These are phyloP conservation scores for Dallia pectoralis DNA, from an alignment of 2,797 vertebrate species.

Conservation along the genomic window DNA sequence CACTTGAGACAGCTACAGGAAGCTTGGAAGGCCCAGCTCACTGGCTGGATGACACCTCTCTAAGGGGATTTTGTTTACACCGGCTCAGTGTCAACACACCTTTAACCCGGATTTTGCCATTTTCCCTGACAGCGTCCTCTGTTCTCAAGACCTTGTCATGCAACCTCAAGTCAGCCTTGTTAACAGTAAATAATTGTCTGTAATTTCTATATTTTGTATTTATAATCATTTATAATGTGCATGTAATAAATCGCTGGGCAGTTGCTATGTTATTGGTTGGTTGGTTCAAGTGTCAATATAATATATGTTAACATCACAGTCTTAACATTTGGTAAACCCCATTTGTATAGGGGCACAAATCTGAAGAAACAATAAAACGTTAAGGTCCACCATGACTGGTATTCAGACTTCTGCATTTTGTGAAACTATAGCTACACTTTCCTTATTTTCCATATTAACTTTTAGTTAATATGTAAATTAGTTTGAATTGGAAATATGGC, in stretches of 20 bases:
- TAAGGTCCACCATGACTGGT: no score
- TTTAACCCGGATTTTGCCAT: constrained; percentile 33
- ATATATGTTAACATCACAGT: background rate
- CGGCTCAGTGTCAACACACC: constrained; percentile 33
- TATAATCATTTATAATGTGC: background rate
- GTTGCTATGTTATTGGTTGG: background rate
- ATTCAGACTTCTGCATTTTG: no score
- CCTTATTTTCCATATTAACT: no score
- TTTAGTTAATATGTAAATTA: no score
- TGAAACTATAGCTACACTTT: no score
- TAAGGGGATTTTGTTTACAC: constrained; percentile 31
- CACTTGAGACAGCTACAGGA: constrained; percentile 30
- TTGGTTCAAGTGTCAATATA: background rate
- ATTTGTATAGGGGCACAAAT: no score
- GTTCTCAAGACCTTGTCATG: background rate
- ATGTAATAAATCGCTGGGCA: background rate
- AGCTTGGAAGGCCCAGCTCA: constrained; percentile 1
- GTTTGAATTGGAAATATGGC: no score
- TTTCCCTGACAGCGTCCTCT: constrained; percentile 11
- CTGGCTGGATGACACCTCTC: constrained; percentile 3
- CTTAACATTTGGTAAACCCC: no score
- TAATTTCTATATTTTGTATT: background rate
- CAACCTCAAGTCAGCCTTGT: background rate
- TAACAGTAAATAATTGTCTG: background rate
- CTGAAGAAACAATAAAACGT: no score